These are phyloP conservation scores for Muricea muricata DNA, from an alignment of 92 coral and sea anemone species.

Conservation along the genomic window DNA sequence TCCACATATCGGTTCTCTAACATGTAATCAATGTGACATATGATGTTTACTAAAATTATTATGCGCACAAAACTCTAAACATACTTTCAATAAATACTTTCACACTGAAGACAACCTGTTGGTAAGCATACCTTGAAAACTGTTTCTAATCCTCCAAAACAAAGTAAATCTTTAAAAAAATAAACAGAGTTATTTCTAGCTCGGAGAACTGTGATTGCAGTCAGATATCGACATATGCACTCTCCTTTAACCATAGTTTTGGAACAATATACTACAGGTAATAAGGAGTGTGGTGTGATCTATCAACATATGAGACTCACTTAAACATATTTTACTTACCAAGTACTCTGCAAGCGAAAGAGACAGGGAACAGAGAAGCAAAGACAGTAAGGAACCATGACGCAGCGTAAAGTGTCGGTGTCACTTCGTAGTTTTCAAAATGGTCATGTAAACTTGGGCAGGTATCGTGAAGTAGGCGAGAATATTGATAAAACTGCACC, in stretches of 20 bases:
- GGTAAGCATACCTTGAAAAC: slow-evolving; percentile 77
- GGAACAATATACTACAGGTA: too few relatives aligned
- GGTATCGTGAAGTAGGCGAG: slow-evolving; percentile 87
- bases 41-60: too few relatives aligned
- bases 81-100: neutral
- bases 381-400: slow-evolving; percentile 98
- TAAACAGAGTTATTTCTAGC: neutral
- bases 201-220: neutral
- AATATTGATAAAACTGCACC: slow-evolving; percentile 93
- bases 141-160: slow-evolving; percentile 83
- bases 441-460: slow-evolving; percentile 77
- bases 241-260: too few relatives aligned
- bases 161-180: slow-evolving; percentile 79
- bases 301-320: too few relatives aligned
- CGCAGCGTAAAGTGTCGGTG: slow-evolving; percentile 94
- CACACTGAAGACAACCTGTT: too few relatives aligned
- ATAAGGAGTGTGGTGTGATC: too few relatives aligned
- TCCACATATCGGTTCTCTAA: too few relatives aligned
- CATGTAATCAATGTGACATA: neutral
- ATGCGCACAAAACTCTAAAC: too few relatives aligned
- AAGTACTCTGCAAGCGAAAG: slow-evolving; percentile 89
- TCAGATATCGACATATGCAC: too few relatives aligned
- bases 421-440: slow-evolving; percentile 84
- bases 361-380: slow-evolving; percentile 93
- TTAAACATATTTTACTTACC: slow-evolving; percentile 64